Conservation (phyloP, 2,113 vertebrate genomes). For the Origma solitaria region DNA sequence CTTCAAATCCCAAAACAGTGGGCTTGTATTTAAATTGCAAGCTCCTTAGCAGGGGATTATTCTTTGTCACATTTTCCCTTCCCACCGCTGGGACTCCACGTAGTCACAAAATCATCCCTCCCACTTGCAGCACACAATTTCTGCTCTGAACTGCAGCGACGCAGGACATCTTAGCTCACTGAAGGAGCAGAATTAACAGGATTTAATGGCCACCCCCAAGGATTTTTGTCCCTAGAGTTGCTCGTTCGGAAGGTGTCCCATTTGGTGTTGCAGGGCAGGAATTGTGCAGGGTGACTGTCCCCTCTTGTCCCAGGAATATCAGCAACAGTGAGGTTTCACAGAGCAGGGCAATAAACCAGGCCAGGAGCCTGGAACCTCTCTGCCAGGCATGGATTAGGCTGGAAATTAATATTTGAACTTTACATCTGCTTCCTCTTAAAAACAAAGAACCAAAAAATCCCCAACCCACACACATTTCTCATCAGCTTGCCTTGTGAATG, state of each 20-base stretch:
- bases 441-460: not conserved
- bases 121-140: not conserved
- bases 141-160: not conserved
- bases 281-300: accelerated
- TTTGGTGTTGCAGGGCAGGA: not conserved
- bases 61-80: not conserved
- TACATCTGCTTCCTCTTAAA: not conserved
- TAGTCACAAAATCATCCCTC: not conserved
- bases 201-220: not conserved
- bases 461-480: not conserved
- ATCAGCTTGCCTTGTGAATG: not conserved
- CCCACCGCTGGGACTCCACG: not conserved
- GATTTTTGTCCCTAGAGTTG: not conserved
- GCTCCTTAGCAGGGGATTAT: constrained; percentile 27
- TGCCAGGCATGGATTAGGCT: not conserved
- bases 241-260: accelerated
- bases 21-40: constrained; percentile 1
- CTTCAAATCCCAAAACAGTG: constrained; percentile 16
- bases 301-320: not conserved
- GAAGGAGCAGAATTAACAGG: not conserved
- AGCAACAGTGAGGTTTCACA: not conserved
- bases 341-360: not conserved
- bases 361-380: not conserved
- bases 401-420: not conserved
- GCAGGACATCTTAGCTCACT: not conserved